Conservation (phyloP, 2,113 vertebrate species). For the Brienomyrus longianalis region DNA sequence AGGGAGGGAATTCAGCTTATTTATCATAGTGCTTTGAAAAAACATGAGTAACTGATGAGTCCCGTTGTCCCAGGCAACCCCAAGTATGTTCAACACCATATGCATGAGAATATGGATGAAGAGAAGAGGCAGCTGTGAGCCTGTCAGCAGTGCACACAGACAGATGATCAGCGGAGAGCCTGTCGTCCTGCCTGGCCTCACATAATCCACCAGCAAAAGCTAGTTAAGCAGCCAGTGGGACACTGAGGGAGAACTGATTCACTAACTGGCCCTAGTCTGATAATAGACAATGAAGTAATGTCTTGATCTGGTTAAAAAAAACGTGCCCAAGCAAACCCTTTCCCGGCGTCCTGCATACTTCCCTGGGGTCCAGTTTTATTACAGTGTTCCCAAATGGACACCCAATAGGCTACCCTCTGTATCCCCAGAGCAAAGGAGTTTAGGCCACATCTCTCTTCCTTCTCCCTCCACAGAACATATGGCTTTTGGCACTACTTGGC, state of each 20-base stretch:
- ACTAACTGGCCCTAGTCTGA: neutral
- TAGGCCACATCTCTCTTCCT: too few relatives aligned
- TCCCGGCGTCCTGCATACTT: neutral
- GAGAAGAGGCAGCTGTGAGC: neutral
- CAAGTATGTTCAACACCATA: neutral
- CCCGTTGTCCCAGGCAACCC: neutral
- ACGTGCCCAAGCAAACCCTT: neutral
- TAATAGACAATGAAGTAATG: neutral
- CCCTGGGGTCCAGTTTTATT: neutral
- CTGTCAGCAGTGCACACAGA: neutral
- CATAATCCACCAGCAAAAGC: neutral
- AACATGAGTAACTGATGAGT: neutral
- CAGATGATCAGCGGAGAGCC: neutral
- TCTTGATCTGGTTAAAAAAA: neutral
- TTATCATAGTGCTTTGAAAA: neutral
- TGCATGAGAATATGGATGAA: neutral
- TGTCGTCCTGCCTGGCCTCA: neutral
- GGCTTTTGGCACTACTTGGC: too few relatives aligned
- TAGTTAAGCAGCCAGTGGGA: neutral
- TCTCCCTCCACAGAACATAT: too few relatives aligned
- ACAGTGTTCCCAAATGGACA: neutral
- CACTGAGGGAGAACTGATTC: neutral
- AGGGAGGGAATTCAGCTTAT: neutral
- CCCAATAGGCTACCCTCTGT: neutral
- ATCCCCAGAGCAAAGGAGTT: neutral